Evolutionary conservation across 2,797 vertebrate genomes (phyloP).

Genomic region (Myiothlypis coronata): DNA sequence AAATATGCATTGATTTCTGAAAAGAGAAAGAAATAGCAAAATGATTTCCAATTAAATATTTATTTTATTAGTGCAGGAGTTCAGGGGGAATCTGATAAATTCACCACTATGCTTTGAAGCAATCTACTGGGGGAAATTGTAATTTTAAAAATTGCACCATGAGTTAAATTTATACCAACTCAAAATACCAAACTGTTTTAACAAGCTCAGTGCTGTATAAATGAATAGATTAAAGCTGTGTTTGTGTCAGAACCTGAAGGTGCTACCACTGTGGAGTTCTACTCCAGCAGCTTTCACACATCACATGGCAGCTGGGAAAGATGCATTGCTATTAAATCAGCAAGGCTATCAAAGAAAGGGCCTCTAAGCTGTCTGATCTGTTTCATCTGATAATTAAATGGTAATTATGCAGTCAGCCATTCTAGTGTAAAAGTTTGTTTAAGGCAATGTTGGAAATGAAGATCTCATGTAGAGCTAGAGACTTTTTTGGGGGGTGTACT

Average conservation of each 20-base stretch:
- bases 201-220: conserved; percentile 14
- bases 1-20: not conserved
- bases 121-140: not conserved
- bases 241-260: conserved; percentile 42
- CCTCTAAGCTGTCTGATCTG: conserved; percentile 9
- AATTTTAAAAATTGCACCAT: conserved; percentile 21
- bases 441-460: not conserved
- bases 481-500: not conserved
- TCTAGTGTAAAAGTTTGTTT: not conserved
- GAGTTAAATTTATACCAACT: conserved; percentile 45
- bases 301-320: not conserved
- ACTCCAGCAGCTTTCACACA: not conserved
- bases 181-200: conserved; percentile 13
- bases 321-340: not conserved
- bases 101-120: not conserved
- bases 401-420: not conserved
- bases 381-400: conserved; percentile 33
- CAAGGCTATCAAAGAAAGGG: conserved; percentile 10
- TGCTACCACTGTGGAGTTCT: conserved; percentile 46
- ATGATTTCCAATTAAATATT: conserved; percentile 18
- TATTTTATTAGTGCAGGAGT: not conserved
- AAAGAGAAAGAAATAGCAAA: not conserved
- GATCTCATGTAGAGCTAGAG: not conserved
- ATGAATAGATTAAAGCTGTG: conserved; percentile 52
- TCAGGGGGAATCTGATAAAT: not conserved